A percentile compares a stretch with the other conserved stretches of the same genome.
phyloP scores from a whole-genome alignment of 2,888 invertebrate genomes.

The Eumerus sabulonum region DNA sequence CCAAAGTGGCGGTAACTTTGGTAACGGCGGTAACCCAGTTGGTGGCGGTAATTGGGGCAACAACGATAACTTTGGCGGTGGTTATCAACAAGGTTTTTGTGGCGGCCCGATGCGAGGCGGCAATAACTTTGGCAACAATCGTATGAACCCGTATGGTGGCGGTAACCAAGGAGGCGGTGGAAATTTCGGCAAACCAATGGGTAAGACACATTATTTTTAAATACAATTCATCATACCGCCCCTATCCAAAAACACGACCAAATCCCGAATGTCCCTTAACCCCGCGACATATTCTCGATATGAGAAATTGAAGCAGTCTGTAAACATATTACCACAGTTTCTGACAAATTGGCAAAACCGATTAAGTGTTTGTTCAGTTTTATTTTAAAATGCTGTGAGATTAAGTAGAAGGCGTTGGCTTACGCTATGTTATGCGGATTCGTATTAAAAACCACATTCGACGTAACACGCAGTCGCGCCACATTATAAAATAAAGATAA shows the following conservation, averaged over 20 bases:
- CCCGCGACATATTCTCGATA: neutral
- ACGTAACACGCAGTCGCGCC: conserved; percentile 78
- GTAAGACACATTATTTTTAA: conserved; percentile 28
- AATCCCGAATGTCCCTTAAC: neutral
- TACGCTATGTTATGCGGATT: conserved; percentile 78
- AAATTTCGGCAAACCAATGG: conserved; percentile 56
- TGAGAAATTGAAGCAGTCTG: neutral
- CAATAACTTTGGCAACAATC: conserved; percentile 74
- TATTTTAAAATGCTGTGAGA: conserved; percentile 75
- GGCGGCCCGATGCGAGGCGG: conserved; percentile 70
- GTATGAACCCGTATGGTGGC: conserved; percentile 75
- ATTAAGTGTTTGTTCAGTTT: conserved; percentile 71
- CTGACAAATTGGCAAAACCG: conserved; percentile 63
- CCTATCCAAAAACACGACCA: neutral
- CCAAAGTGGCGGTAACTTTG: conserved; percentile 53
- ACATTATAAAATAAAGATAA: conserved; percentile 69
- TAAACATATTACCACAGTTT: conserved; percentile 48
- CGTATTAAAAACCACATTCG: conserved; percentile 71
- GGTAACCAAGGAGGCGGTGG: conserved; percentile 72
- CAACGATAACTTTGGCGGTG: conserved; percentile 73
- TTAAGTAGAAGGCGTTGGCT: conserved; percentile 75
- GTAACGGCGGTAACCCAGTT: conserved; percentile 54
- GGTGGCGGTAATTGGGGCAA: conserved; percentile 71
- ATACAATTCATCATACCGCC: neutral
- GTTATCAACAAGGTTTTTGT: conserved; percentile 78